phyloP scores from a whole-genome alignment of 1,140 invertebrate genomes.

The Drosophila oshimai region DNA sequence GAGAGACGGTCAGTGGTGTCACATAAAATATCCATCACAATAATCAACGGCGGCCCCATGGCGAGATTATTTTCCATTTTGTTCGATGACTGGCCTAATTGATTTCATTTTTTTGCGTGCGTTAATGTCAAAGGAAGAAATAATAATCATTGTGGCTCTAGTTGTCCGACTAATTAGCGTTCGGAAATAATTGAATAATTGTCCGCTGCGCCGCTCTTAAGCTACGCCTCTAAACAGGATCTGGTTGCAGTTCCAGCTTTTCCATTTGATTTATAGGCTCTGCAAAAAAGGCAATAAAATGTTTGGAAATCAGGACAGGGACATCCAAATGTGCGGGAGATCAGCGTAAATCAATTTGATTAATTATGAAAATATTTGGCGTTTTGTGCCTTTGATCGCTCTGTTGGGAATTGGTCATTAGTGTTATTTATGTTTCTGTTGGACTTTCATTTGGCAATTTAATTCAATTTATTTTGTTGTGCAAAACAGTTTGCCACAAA shows the following conservation, averaged over 20 bases:
- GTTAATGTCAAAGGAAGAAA: slow-evolving; percentile 34
- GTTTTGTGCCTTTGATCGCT: background rate
- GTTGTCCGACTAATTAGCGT: slow-evolving; percentile 48
- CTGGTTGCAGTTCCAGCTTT: slow-evolving; percentile 22
- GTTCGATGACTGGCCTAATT: slow-evolving; percentile 46
- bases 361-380: slow-evolving; percentile 8
- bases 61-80: slow-evolving; percentile 42
- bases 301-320: background rate
- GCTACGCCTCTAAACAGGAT: slow-evolving; percentile 16
- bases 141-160: slow-evolving; percentile 22
- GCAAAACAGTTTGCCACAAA: no score
- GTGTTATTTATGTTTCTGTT: background rate
- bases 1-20: slow-evolving; percentile 48
- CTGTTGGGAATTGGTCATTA: background rate
- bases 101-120: slow-evolving; percentile 44
- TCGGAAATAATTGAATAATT: slow-evolving; percentile 55
- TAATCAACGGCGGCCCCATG: slow-evolving; percentile 8
- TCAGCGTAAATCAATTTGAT: slow-evolving; percentile 29
- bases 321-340: background rate
- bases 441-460: no score
- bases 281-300: slow-evolving; percentile 14
- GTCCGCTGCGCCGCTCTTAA: slow-evolving; percentile 10
- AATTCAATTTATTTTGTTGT: no score
- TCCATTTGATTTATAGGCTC: slow-evolving; percentile 21
- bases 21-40: slow-evolving; percentile 67